A percentile compares a stretch with the other conserved stretches of the same genome.
phyloP scores from a whole-genome alignment of 1,140 invertebrate species.

The Conus betulinus region DNA sequence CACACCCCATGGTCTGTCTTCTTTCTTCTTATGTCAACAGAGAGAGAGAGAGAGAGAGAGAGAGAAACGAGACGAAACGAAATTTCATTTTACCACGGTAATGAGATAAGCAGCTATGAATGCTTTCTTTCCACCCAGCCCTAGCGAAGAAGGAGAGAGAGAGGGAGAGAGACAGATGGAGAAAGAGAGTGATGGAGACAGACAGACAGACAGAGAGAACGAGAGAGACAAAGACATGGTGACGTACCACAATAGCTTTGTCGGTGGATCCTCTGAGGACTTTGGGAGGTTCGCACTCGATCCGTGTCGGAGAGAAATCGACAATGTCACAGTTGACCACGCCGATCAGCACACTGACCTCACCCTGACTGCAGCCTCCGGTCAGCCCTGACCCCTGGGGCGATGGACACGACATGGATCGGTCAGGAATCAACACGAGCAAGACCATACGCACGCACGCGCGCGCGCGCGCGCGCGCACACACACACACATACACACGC shows the following conservation, averaged over 20 bases:
- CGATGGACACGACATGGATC: no score
- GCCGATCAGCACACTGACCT: slow-evolving; percentile 27
- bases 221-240: background rate
- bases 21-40: no score
- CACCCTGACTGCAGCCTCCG: background rate
- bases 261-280: background rate
- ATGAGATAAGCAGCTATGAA: background rate
- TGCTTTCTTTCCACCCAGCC: no score
- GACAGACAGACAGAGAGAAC: background rate
- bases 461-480: no score
- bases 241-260: background rate
- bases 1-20: background rate
- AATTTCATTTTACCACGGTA: background rate
- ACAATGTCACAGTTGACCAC: slow-evolving; percentile 21
- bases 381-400: background rate
- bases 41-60: no score
- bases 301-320: background rate
- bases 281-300: slow-evolving; percentile 16
- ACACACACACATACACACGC: no score
- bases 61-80: background rate
- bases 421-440: no score
- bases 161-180: background rate
- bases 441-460: no score
- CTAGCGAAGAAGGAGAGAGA: background rate
- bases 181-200: background rate